Percentiles rank a stretch among this genome's conserved stretches.
phyloP scores from a whole-genome alignment of 2,113 vertebrate genomes.

The Myotis lucifugus region DNA sequence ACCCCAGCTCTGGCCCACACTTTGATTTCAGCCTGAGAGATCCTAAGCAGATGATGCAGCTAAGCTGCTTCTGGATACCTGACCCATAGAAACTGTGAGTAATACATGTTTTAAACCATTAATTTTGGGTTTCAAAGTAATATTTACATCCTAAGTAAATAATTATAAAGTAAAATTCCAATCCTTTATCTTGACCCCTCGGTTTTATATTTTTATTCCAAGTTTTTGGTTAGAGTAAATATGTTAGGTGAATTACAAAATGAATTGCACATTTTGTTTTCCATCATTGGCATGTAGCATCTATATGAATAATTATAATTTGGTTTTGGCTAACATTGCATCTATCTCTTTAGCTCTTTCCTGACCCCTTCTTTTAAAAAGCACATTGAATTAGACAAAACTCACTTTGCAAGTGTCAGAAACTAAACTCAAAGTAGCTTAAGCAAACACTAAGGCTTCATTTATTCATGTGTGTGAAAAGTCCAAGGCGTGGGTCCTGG shows the following conservation, averaged over 20 bases:
- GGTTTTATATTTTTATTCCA: background rate
- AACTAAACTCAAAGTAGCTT: conserved; percentile 16
- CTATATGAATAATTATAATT: conserved; percentile 16
- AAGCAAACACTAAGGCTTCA: background rate
- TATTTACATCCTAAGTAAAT: background rate
- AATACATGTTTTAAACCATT: background rate
- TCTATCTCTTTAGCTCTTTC: background rate
- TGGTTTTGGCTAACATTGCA: background rate
- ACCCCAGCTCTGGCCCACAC: background rate
- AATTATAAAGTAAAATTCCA: background rate
- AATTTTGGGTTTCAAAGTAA: background rate
- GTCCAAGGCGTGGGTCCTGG: background rate
- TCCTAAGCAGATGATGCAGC: background rate
- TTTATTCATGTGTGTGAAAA: background rate
- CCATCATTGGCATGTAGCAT: background rate
- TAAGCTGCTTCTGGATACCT: background rate
- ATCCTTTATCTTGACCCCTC: background rate
- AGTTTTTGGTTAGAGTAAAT: conserved; percentile 13
- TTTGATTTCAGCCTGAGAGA: background rate
- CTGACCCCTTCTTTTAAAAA: background rate
- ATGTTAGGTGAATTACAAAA: background rate
- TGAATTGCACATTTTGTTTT: conserved; percentile 6
- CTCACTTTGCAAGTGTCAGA: conserved; percentile 17
- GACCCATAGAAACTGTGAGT: background rate
- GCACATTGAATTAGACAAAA: background rate